Base-by-base conservation (phyloP, 2,797 vertebrate genomes). In the Artibeus jamaicensis region DNA sequence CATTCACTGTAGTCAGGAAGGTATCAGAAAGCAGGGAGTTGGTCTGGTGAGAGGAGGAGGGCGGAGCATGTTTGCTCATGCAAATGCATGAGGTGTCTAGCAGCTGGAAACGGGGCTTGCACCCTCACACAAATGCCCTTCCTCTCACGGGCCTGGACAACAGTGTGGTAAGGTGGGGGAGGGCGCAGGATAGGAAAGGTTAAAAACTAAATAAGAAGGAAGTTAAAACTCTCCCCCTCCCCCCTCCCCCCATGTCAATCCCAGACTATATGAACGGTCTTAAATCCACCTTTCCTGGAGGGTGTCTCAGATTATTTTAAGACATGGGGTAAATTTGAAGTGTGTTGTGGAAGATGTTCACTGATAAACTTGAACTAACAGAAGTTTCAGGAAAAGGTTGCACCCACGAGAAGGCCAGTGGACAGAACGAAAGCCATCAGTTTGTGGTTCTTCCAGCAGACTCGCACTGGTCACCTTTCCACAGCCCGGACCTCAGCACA, bases 321-420 rank as follows among this genome's bases (percentile, higher is more conserved):
- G 18, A 73, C n/a, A 0, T 34, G 24, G 22, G 24, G 88, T 93
- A 67, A 57, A 88, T 10, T 24, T 73, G 8, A 85, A 62, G n/a
- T 77, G 82, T 29, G 46, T 2, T n/a, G 11, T 24, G 93, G 48
- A 84, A 83, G 70, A n/a, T 79, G 6, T 12, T 65, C 53, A 86
- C 3, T 44, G n/a, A 44, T 14, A 70, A 96, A 89, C 68, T 93
- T 42, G 44, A 88, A 78, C 34, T 82, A 55, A 91, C 4, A 1
- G 42, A 57, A 22, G 6, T 50, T 71, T 76, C 71, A 79, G 21
- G 24, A 86, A 84, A 81, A 37, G 5, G 4, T 26, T 86, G 16
- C 15, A 82, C 2, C 24, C 15, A 14, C 32, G 39, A 32, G 8
- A 89, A 95, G 37, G 50, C 11, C 12, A 82, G 5, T 2, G 10